Evolutionary conservation across 1,140 invertebrate species (phyloP).

Genomic region (Anadara kagoshimensis): DNA sequence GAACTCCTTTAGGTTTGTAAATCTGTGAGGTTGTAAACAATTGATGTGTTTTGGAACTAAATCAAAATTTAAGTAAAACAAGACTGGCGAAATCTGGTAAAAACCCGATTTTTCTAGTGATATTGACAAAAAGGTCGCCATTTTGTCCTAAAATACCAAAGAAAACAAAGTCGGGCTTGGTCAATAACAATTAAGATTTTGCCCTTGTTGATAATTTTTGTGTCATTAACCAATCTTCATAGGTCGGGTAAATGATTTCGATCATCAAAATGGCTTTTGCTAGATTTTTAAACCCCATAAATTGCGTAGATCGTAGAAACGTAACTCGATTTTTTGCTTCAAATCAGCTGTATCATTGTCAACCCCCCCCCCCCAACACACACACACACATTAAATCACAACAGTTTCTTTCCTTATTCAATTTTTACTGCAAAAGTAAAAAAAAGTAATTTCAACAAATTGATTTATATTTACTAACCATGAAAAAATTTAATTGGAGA

Average conservation of each 20-base stretch:
- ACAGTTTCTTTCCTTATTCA: too few relatives aligned
- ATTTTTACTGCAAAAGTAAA: too few relatives aligned
- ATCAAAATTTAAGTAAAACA: background rate
- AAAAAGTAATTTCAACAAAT: too few relatives aligned
- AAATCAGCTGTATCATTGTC: background rate
- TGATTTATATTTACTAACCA: too few relatives aligned
- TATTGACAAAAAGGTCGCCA: constrained; percentile 35
- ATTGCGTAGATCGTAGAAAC: too few relatives aligned
- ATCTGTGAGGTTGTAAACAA: background rate
- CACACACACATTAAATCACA: background rate
- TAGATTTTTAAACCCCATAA: background rate
- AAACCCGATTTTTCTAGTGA: background rate
- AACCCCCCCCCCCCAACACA: too few relatives aligned
- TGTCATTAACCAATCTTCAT: too few relatives aligned
- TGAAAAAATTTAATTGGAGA: too few relatives aligned
- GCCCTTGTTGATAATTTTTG: background rate
- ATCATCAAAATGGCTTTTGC: background rate
- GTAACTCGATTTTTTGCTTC: background rate
- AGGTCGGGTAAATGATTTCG: background rate
- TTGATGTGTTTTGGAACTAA: background rate
- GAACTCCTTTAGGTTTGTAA: constrained; percentile 23
- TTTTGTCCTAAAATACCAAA: constrained; percentile 44
- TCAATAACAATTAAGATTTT: constrained; percentile 6
- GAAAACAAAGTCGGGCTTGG: constrained; percentile 36
- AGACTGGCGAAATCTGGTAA: background rate